Conservation (phyloP, 2,797 vertebrate genomes). For the Octomys mimax region DNA sequence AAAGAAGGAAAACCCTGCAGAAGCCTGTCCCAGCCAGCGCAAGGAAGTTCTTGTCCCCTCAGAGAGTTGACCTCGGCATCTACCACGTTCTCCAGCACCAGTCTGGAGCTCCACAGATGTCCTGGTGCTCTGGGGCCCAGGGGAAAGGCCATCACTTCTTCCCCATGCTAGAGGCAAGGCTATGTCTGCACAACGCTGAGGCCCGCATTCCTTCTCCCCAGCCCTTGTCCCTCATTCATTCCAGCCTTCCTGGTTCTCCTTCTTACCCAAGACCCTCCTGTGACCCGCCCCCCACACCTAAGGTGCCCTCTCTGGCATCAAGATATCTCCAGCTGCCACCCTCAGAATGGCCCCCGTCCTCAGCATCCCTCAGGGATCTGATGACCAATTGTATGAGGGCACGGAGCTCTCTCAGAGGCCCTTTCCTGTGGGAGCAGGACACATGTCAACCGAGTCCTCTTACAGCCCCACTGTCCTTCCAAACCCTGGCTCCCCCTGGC, state of each 20-base stretch:
- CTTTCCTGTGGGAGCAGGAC: neutral
- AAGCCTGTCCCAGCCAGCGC: neutral
- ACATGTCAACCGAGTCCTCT: neutral
- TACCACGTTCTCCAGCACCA: neutral
- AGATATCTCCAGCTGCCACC: neutral
- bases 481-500: neutral
- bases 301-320: neutral
- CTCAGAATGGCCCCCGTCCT: neutral
- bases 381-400: neutral
- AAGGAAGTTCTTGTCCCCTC: neutral
- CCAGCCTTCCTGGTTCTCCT: neutral
- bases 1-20: neutral
- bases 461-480: neutral
- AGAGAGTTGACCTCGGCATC: neutral
- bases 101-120: neutral
- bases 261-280: neutral
- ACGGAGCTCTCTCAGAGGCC: neutral
- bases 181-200: rapidly evolving
- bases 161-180: neutral
- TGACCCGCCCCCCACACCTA: neutral
- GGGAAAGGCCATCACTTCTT: too few relatives aligned
- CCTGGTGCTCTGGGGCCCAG: too few relatives aligned
- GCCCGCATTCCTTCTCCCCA: neutral
- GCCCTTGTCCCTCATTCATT: neutral
- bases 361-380: neutral